Conservation (phyloP, 2,888 invertebrate genomes). For the Lasius platythorax region DNA sequence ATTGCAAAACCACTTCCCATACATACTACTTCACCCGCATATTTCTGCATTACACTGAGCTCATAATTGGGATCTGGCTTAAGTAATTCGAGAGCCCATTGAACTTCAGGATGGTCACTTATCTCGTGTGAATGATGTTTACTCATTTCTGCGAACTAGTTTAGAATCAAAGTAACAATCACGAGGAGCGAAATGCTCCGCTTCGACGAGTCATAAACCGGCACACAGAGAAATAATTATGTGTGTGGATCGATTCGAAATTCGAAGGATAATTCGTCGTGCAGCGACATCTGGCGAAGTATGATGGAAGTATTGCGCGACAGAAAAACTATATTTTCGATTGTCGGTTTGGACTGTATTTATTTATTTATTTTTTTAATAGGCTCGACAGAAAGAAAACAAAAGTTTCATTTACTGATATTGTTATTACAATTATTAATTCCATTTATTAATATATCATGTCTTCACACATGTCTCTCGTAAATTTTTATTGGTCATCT, state of each 20-base stretch:
- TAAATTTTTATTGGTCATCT: neutral
- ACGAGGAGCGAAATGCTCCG: neutral
- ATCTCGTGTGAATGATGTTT: slow-evolving; percentile 33
- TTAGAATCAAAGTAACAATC: neutral
- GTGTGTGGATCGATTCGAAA: neutral
- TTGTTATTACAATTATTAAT: neutral
- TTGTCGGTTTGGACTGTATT: neutral
- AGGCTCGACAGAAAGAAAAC: no score
- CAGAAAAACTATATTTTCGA: neutral
- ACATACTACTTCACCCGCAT: neutral
- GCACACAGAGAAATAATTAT: neutral
- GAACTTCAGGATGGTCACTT: slow-evolving; percentile 45
- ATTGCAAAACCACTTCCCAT: neutral
- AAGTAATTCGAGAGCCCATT: slow-evolving; percentile 82
- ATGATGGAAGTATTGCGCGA: no score
- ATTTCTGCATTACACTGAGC: slow-evolving; percentile 54
- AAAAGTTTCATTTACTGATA: neutral
- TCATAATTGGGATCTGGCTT: slow-evolving; percentile 70
- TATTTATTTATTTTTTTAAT: neutral
- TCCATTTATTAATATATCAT: neutral
- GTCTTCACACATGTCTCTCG: neutral
- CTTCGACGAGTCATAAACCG: neutral
- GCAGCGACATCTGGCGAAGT: neutral
- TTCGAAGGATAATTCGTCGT: neutral
- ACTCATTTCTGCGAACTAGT: neutral